These are phyloP conservation scores for Cephus cinctus DNA, from an alignment of 1,140 invertebrate species.

Conservation along the genomic window DNA sequence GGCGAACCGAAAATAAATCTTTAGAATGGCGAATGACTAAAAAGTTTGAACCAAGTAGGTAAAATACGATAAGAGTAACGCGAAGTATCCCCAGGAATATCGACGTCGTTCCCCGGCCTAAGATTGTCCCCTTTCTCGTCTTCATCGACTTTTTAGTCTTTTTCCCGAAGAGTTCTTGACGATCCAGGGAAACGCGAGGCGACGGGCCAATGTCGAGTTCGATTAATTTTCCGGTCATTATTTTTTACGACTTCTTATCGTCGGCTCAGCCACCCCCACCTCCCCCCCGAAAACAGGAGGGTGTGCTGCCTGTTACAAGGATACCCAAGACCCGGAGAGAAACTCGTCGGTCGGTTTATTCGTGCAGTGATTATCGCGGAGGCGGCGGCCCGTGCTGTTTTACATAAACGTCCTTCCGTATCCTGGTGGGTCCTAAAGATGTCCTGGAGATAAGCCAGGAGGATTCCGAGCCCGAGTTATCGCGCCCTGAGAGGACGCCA, in stretches of 20 bases:
- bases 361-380: conserved; percentile 5
- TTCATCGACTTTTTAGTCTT: too few relatives aligned
- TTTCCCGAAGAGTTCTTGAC: conserved; percentile 32
- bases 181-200: conserved; percentile 35
- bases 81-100: too few relatives aligned
- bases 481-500: conserved; percentile 14
- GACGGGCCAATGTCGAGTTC: conserved; percentile 43
- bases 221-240: conserved; percentile 56
- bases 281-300: background rate
- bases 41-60: too few relatives aligned
- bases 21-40: too few relatives aligned
- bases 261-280: conserved; percentile 16
- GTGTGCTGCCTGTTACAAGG: background rate
- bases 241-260: conserved; percentile 52
- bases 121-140: too few relatives aligned
- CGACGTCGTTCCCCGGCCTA: conserved; percentile 9
- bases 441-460: conserved; percentile 29
- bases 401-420: conserved; percentile 46
- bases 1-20: too few relatives aligned
- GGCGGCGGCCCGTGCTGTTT: conserved; percentile 19
- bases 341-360: conserved; percentile 23
- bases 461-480: conserved; percentile 5
- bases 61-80: too few relatives aligned
- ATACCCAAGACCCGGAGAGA: background rate
- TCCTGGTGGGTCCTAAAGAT: conserved; percentile 42